Base-by-base conservation (phyloP, 1,140 invertebrate genomes). In the Onthophagus taurus region DNA sequence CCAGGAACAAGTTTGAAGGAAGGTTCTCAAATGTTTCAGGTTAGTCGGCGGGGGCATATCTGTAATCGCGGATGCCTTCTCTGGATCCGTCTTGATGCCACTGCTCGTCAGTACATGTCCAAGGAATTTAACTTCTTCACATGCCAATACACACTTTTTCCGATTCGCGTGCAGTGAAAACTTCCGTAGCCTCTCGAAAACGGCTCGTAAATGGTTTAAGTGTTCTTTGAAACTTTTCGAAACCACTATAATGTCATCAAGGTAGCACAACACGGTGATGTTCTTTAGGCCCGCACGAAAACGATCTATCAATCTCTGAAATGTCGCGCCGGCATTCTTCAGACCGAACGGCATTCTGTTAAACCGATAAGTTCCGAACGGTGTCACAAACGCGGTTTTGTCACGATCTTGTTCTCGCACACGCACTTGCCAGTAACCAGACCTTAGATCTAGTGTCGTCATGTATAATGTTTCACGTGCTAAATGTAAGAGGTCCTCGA, bases 271-370 rank as follows among this genome's bases (percentile, higher is more conserved):
- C 2, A 58, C 49, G 3, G 42, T 31, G 3, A 64, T 41, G 24
- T 51, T 48, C n/a, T 45, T 20, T 6, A 58, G 37, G 6, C 50
- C 49, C n/a, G 52, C 45, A 12, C 48, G 43, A 12, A 65, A 50
- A 5, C 50, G 26, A 41, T 63, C 58, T 7, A 26, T 26, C 6
- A 26, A n/a, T n/a, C 24, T 7, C n/a, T 26, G 24, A 43, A 68
- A 70, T 0, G 64, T 68, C 2, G 64, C 60, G 11, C 55, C 59
- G 2, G 53, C 48, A 36, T 61, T 67, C 3, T 45, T 44, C 3
- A 72, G 49, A 1, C 68, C 68, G 52, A 70, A 66, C 0, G 66
- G 61, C 58, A 72, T 61, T 1, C 64, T 52, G 13, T 18, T 55
- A 42, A 66, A 72, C 38, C 57, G 37, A 41, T 45, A 70, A 4